These are phyloP conservation scores for Chaetops frenatus DNA, from an alignment of 2,113 vertebrate genomes.

Conservation along the genomic window DNA sequence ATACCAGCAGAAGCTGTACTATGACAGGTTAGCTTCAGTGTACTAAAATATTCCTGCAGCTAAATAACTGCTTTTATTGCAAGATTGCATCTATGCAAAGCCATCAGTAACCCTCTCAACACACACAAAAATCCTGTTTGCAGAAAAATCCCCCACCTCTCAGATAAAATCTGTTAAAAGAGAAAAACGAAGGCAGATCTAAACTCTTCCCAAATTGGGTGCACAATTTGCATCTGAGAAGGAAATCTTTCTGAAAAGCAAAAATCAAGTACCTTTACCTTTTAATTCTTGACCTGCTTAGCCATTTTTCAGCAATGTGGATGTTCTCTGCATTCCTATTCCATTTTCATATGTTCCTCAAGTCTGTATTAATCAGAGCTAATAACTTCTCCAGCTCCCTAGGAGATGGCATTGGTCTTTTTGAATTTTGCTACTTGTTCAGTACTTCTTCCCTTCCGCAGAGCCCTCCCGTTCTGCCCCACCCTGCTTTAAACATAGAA, in stretches of 20 bases:
- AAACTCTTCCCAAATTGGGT: neutral
- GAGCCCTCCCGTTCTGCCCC: accelerated
- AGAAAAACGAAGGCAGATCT: neutral
- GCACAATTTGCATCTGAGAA: neutral
- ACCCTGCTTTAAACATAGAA: neutral
- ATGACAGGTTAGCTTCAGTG: neutral
- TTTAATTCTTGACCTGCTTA: neutral
- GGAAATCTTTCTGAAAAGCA: neutral
- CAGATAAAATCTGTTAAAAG: neutral
- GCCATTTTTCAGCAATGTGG: neutral
- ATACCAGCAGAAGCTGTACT: neutral
- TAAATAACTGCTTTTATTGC: neutral
- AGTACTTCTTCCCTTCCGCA: neutral
- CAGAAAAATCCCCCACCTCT: neutral
- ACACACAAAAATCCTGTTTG: neutral
- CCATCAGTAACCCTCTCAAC: neutral
- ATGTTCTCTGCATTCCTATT: neutral
- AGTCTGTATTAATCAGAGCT: neutral
- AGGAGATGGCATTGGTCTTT: neutral
- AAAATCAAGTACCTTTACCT: neutral
- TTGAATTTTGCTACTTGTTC: neutral
- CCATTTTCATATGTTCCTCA: neutral
- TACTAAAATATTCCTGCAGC: neutral
- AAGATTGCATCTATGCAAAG: neutral
- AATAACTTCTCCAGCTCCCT: neutral